Evolutionary conservation across 1,140 invertebrate species (phyloP).

Genomic region (Thaumatotibia leucotreta): DNA sequence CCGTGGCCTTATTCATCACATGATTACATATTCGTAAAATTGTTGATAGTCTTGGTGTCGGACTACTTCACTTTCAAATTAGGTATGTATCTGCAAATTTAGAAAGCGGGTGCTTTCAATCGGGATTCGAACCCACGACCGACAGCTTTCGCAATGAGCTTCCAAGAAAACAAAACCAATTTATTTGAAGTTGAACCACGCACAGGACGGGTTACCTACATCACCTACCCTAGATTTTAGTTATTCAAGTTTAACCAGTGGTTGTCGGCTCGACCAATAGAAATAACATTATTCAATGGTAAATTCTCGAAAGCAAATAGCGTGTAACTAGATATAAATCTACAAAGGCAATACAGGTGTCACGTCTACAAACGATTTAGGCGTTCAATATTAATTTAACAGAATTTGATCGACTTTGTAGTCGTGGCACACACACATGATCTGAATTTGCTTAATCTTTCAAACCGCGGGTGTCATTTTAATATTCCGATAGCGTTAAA

Average conservation of each 20-base stretch:
- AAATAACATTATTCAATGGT: background rate
- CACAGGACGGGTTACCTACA: background rate
- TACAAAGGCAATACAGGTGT: background rate
- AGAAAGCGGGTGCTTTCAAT: no score
- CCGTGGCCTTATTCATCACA: no score
- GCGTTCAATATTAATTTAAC: conserved; percentile 7
- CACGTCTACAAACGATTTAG: conserved; percentile 3
- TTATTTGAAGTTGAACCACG: background rate
- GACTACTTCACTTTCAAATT: no score
- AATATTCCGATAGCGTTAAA: conserved; percentile 44
- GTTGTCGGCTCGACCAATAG: background rate
- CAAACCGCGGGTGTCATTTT: conserved; percentile 19
- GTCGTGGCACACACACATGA: background rate
- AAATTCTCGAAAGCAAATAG: background rate
- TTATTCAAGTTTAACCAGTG: background rate
- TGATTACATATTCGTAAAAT: no score
- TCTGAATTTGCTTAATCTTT: conserved; percentile 5
- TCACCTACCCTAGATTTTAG: background rate
- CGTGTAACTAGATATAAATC: conserved; percentile 2
- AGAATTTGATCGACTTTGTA: background rate
- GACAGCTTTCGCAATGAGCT: background rate
- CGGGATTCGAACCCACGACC: no score
- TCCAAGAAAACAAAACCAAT: background rate
- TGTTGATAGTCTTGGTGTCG: no score
- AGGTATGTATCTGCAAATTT: no score